Base-by-base conservation (phyloP, 2,113 vertebrate genomes). In the Callospermophilus lateralis region DNA sequence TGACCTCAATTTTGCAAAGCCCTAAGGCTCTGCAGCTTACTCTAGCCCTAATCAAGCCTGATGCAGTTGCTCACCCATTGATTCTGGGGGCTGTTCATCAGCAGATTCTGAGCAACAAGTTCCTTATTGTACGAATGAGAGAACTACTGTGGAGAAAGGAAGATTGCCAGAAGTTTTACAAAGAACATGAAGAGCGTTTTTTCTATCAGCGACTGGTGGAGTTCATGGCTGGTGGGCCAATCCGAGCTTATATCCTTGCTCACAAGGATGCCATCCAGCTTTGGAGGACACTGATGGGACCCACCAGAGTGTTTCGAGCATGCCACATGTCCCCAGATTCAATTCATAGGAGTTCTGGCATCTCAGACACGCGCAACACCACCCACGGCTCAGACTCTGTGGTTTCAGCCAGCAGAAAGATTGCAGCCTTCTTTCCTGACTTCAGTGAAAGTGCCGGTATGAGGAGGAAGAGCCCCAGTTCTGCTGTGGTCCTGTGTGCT, bases 131-230 rank as follows among this genome's bases (percentile, higher is more conserved):
- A n/a, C n/a, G n/a, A n/a, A n/a, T n/a, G n/a, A n/a, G n/a, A n/a
- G n/a, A n/a, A n/a, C n/a, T n/a, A n/a, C n/a, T n/a, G n/a, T n/a
- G n/a, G n/a, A n/a, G n/a, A n/a, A n/a, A n/a, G n/a, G n/a, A n/a
- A n/a, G n/a, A n/a, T n/a, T n/a, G n/a, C n/a, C n/a, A n/a, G n/a
- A n/a, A n/a, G n/a, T n/a, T n/a, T n/a, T n/a, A n/a, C n/a, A n/a
- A n/a, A n/a, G n/a, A n/a, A n/a, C n/a, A n/a, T n/a, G n/a, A n/a
- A n/a, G 98, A 99, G 99, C 98, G 99, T 51, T 99, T 99, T 98
- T 99, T 99, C 99, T 99, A 99, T 98, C 99, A 99, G 97, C 99
- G 99, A 93, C 98, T 99, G 96, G 99, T 99, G 98, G 99, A 99
- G 97, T 99, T 99, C 98, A 99, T 99, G 99, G 99, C 99, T 97